Conservation (phyloP, 2,113 vertebrate genomes). For the Micronycteris hirsuta region DNA sequence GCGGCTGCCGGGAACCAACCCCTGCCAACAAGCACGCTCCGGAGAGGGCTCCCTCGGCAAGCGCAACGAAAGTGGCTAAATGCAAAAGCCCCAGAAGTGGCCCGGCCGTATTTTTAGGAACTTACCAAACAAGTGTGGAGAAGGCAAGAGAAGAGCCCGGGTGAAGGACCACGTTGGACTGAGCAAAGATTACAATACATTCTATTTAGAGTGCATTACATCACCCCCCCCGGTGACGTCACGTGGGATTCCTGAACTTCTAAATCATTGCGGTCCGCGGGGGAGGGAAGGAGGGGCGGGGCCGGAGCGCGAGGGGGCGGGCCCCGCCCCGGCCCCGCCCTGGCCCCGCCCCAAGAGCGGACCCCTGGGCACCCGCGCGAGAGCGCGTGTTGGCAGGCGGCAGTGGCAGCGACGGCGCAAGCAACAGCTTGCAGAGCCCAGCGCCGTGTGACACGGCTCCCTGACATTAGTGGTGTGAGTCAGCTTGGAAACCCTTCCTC, state of each 20-base stretch:
- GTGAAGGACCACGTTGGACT: slow-evolving; percentile 99
- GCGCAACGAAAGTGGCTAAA: slow-evolving; percentile 68
- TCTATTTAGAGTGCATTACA: slow-evolving; percentile 99
- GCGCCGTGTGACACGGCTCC: slow-evolving; percentile 69
- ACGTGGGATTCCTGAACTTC: slow-evolving; percentile 99
- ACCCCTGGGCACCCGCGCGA: slow-evolving; percentile 20
- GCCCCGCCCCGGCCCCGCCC: not conserved
- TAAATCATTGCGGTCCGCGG: slow-evolving; percentile 98
- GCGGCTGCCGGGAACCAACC: slow-evolving; percentile 52
- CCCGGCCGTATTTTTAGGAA: slow-evolving; percentile 82
- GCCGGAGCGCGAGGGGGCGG: slow-evolving; percentile 63
- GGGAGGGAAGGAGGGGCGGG: slow-evolving; percentile 76
- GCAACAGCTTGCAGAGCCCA: slow-evolving; percentile 76
- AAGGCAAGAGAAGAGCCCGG: slow-evolving; percentile 89
- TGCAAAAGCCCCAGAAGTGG: slow-evolving; percentile 72
- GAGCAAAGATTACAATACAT: slow-evolving; percentile 99
- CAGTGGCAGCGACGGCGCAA: slow-evolving; percentile 54
- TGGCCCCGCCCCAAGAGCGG: slow-evolving; percentile 48
- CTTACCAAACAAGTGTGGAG: slow-evolving; percentile 97
- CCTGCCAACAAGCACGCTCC: slow-evolving; percentile 66
- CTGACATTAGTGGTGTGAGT: slow-evolving; percentile 75
- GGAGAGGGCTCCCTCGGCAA: slow-evolving; percentile 67
- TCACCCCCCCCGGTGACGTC: slow-evolving; percentile 98
- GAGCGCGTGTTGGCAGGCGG: not conserved
- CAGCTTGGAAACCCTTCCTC: slow-evolving; percentile 72